phyloP scores from a whole-genome alignment of 1,140 invertebrate genomes.

The Gonatopus flavifemur region DNA sequence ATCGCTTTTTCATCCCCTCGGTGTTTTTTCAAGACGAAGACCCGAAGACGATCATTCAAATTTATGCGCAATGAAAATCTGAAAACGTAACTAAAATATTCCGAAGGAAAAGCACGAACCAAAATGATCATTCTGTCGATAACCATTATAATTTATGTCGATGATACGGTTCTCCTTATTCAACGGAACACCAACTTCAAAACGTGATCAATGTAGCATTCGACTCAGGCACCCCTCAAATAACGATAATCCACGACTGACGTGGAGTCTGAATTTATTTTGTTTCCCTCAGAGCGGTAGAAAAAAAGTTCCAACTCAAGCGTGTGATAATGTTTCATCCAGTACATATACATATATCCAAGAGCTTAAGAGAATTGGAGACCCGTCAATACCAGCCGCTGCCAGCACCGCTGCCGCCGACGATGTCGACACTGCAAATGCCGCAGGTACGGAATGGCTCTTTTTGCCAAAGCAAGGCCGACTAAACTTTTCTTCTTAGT shows the following conservation, averaged over 20 bases:
- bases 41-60: no score
- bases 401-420: conserved; percentile 24
- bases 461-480: conserved; percentile 6
- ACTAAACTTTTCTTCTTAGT: conserved; percentile 44
- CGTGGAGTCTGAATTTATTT: conserved; percentile 30
- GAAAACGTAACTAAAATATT: no score
- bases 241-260: conserved; percentile 27
- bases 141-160: no score
- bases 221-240: conserved; percentile 2
- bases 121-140: no score
- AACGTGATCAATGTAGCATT: conserved; percentile 20
- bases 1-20: no score
- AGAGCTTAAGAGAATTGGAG: conserved; percentile 39
- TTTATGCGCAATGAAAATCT: no score
- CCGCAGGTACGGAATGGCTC: not conserved
- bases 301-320: conserved; percentile 43
- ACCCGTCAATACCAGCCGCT: conserved; percentile 41
- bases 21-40: no score
- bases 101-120: no score
- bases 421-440: no score
- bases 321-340: conserved; percentile 43
- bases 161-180: no score
- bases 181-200: no score
- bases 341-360: conserved; percentile 36
- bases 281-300: not conserved